A percentile compares a stretch with the other conserved stretches of the same genome.
Conservation (phyloP, 1,140 invertebrate genomes). For the Periplaneta americana region DNA sequence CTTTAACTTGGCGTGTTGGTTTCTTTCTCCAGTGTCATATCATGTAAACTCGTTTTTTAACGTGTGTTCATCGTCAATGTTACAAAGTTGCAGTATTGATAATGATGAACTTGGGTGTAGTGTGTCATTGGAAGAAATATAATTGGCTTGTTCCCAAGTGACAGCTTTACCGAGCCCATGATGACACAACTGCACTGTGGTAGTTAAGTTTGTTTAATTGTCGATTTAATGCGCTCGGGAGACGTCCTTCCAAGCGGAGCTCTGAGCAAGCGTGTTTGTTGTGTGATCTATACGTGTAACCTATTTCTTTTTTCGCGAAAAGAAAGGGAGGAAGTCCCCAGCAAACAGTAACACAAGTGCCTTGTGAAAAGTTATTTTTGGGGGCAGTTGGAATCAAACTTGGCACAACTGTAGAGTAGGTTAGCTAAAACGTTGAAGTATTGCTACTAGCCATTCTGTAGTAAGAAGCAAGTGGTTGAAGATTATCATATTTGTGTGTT, state of each 20-base stretch:
- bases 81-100: neutral
- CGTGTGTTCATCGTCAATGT: no score
- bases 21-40: no score
- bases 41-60: no score
- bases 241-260: neutral
- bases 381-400: neutral
- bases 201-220: neutral
- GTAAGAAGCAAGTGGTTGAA: neutral
- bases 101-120: neutral
- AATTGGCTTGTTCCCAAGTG: neutral
- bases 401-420: neutral
- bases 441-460: neutral
- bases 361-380: neutral
- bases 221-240: neutral
- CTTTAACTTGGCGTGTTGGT: no score
- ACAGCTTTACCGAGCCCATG: neutral
- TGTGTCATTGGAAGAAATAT: neutral
- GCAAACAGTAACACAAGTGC: neutral
- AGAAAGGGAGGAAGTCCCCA: neutral
- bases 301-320: neutral
- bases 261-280: neutral
- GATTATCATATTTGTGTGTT: neutral
- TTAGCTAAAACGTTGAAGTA: neutral
- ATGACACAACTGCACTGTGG: neutral
- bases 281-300: neutral